Evolutionary conservation across 1,140 invertebrate species (phyloP).

Genomic region (Leptoteleia sp.): DNA sequence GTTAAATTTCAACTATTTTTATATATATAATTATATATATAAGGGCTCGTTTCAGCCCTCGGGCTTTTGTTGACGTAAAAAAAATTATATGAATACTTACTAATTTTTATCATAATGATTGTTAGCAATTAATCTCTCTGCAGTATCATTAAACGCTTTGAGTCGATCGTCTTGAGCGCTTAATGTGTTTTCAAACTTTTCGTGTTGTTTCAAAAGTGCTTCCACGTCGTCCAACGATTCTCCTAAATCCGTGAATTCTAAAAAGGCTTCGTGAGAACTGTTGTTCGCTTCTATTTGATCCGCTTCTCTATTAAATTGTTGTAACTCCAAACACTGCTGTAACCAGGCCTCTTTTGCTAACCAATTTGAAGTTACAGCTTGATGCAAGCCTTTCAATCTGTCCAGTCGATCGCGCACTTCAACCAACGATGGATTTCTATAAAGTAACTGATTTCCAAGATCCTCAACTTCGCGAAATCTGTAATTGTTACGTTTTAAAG

Average conservation of each 20-base stretch:
- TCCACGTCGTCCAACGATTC: conserved; percentile 97
- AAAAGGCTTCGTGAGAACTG: conserved; percentile 95
- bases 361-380: conserved; percentile 87
- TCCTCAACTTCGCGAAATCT: conserved; percentile 89
- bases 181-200: conserved; percentile 96
- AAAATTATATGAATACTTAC: conserved; percentile 81
- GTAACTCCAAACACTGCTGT: conserved; percentile 91
- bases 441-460: conserved; percentile 87
- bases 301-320: conserved; percentile 96
- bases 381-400: conserved; percentile 88
- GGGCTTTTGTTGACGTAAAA: too few relatives aligned
- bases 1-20: too few relatives aligned
- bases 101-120: conserved; percentile 93
- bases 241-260: conserved; percentile 94
- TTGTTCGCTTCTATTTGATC: conserved; percentile 98
- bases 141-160: conserved; percentile 91
- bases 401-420: conserved; percentile 89
- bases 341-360: conserved; percentile 91
- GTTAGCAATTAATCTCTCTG: conserved; percentile 90
- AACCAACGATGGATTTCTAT: conserved; percentile 85
- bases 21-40: too few relatives aligned
- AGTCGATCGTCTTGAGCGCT: conserved; percentile 96
- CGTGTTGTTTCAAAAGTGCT: conserved; percentile 94
- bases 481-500: too few relatives aligned
- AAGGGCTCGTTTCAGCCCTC: too few relatives aligned